Base-by-base conservation (phyloP, 2,113 vertebrate species). In the Sinocyclocheilus grahami region DNA sequence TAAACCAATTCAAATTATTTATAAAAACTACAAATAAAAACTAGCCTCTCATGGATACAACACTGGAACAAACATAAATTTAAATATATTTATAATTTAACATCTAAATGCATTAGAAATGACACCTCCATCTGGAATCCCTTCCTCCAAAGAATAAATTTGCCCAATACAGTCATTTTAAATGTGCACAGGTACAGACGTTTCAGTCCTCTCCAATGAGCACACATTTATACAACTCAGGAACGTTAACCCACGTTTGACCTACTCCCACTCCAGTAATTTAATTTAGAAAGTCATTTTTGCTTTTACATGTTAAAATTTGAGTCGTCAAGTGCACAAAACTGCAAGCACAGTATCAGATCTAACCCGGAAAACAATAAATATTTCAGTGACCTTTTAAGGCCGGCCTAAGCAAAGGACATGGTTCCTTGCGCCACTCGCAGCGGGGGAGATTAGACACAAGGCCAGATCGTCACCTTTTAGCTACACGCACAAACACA, bases 381-480 rank as follows among this genome's bases (percentile, higher is more conserved):
- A 82, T 76, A 30, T 82, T 82, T 82, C 85, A 82, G 42, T 82
- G 79, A 77, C 78, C 69, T 82, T 86, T 86, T 74, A 65, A 37
- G 60, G 30, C 53, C 13, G 53, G 53, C 53, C 53, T 55, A 76
- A 67, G 85, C 20, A 74, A 55, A 69, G 75, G 33, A 81, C 37
- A 81, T 1, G 13, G 16, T 58, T 63, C 78, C 10, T 3, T 16
- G 53, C 12, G 16, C 11, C 55, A 30, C 51, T 63, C 4, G 2
- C 58, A 14, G 62, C 4, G 30, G 13, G 75, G 18, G 63, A 74
- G 63, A 79, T 74, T 74, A 83, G 4, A 33, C 18, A 51, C 14
- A 30, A 16, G 27, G 14, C 63, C 48, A 67, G 48, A 48, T 39
- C 9, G n/a, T 65, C 62, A 51, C 79, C 14, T 48, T 82, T 82